Base-by-base conservation (phyloP, 2,888 invertebrate genomes). In the Lasius fuliginosus region DNA sequence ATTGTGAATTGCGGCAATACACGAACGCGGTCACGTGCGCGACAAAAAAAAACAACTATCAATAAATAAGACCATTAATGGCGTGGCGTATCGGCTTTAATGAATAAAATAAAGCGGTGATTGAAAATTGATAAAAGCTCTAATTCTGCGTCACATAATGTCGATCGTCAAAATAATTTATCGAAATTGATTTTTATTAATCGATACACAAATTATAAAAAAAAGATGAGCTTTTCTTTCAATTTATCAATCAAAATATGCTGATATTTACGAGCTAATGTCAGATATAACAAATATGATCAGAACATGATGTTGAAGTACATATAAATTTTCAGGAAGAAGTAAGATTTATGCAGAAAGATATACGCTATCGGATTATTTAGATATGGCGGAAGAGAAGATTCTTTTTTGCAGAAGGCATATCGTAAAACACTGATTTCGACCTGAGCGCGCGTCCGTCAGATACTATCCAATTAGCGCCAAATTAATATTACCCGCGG, bases 401-500 rank as follows among this genome's bases (percentile, higher is more conserved):
- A 68, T 1, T 23, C 8, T 49, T 73, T 73, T 81, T 81, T 81
- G 33, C 49, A 56, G 71, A 1, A 68, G 40, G 58, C 49, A 40
- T 58, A 64, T 62, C 30, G 62, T 64, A 81, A 68, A 81, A 83
- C 74, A 82, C 81, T 64, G 79, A 83, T 73, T 64, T 36, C 36
- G 71, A 40, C 9, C 9, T 18, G 62, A 68, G 82, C 85, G 85
- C 82, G 86, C 58, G 86, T 84, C 65, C 73, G 56, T 74, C 86
- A 86, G 86, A 89, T 87, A 86, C 87, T 89, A 84, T 85, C 56
- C 87, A 92, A 93, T 93, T 92, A 92, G 86, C 85, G 46, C 75
- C 64, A 90, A 90, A 93, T 93, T 92, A 92, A 92, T 91, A 91
- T 91, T 79, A 89, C 75, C 86, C 84, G 69, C 79, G 84, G 88